Evolutionary conservation across 2,113 vertebrate species (phyloP).

Genomic region (crab-eating macaque (Macaca fascicularis)): DNA sequence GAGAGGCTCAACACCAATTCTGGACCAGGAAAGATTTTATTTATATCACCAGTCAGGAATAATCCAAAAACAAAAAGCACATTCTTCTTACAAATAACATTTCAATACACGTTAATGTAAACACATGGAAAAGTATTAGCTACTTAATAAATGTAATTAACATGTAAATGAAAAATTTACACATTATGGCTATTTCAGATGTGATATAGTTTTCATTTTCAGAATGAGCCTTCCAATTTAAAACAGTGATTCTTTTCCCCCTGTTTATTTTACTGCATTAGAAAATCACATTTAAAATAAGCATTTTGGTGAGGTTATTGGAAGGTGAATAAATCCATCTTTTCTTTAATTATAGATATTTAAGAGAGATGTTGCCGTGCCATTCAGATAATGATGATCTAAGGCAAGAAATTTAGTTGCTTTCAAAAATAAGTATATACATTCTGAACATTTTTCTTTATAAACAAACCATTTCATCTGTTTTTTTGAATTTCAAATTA

Average conservation of each 20-base stretch:
- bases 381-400: not conserved
- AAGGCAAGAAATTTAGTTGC: constrained; percentile 6
- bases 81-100: not conserved
- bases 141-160: not conserved
- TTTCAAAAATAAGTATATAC: not conserved
- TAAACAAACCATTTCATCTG: not conserved
- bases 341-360: not conserved
- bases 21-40: not conserved
- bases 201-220: not conserved
- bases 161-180: not conserved
- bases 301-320: not conserved
- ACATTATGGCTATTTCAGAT: not conserved
- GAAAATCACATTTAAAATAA: not conserved
- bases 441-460: not conserved
- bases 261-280: not conserved
- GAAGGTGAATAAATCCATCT: not conserved
- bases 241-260: not conserved
- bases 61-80: not conserved
- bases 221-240: not conserved
- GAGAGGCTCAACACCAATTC: not conserved
- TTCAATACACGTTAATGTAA: not conserved
- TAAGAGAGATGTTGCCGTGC: not conserved
- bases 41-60: not conserved
- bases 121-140: not conserved
- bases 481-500: not conserved